Conservation (phyloP, 2,113 vertebrate genomes). For the Trematomus loennbergii region DNA sequence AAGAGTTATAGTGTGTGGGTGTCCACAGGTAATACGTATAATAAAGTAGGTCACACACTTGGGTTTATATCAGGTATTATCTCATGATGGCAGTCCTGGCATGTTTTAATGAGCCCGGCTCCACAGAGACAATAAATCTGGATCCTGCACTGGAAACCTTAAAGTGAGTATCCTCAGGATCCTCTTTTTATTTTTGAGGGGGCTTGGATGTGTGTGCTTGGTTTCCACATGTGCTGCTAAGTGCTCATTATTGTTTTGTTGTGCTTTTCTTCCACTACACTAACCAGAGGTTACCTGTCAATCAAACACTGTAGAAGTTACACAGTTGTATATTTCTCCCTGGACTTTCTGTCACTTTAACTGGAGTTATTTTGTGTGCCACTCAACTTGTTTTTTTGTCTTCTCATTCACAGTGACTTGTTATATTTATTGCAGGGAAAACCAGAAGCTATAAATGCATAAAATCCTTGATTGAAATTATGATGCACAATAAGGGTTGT, state of each 20-base stretch:
- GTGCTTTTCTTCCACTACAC: slow-evolving; percentile 11
- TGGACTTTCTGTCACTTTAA: slow-evolving; percentile 11
- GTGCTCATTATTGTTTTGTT: slow-evolving; percentile 47
- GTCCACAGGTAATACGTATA: slow-evolving; percentile 36
- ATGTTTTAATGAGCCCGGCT: slow-evolving; percentile 72
- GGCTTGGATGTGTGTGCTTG: not conserved
- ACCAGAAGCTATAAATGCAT: too few species aligned
- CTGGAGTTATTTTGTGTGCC: not conserved
- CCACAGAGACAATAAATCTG: slow-evolving; percentile 72
- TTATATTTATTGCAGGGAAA: slow-evolving; percentile 10
- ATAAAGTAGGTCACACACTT: slow-evolving; percentile 60
- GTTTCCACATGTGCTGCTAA: slow-evolving; percentile 32
- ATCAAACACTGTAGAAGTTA: not conserved
- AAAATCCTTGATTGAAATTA: too few species aligned
- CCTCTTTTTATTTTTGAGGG: not conserved
- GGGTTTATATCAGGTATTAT: slow-evolving; percentile 56
- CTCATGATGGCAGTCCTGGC: slow-evolving; percentile 62
- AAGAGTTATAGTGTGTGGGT: slow-evolving; percentile 1
- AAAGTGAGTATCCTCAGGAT: slow-evolving; percentile 43
- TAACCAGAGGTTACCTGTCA: slow-evolving; percentile 42
- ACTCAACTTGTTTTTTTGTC: not conserved
- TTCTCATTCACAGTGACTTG: not conserved
- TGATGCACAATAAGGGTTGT: not conserved
- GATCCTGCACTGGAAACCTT: slow-evolving; percentile 56
- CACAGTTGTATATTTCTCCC: not conserved